These are phyloP conservation scores for Amphipoea oculea DNA, from an alignment of 2,888 invertebrate genomes.

Conservation along the genomic window DNA sequence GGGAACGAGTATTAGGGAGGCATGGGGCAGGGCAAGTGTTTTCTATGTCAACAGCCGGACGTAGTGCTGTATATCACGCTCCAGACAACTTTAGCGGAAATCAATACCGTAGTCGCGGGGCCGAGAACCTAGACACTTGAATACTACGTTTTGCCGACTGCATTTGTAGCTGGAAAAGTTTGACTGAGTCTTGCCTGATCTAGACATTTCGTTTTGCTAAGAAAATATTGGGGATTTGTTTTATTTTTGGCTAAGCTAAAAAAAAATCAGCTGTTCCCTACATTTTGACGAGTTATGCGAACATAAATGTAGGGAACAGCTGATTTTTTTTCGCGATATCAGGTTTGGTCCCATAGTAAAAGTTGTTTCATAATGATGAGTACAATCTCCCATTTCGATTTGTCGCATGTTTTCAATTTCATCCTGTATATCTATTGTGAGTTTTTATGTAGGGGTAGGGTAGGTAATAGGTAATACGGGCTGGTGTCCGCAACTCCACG, in stretches of 20 bases:
- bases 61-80: slow-evolving; percentile 41
- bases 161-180: slow-evolving; percentile 6
- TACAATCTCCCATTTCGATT: too few species aligned
- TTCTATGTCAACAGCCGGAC: slow-evolving; percentile 55
- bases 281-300: too few species aligned
- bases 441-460: background rate
- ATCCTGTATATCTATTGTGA: background rate
- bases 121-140: slow-evolving; percentile 26
- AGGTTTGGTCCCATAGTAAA: too few species aligned
- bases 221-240: background rate
- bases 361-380: too few species aligned
- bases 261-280: too few species aligned
- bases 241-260: background rate
- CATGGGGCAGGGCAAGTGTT: slow-evolving; percentile 42
- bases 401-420: too few species aligned
- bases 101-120: slow-evolving; percentile 55
- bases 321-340: too few species aligned
- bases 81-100: slow-evolving; percentile 65
- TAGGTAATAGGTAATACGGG: too few species aligned
- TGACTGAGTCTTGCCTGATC: background rate
- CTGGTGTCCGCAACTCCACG: too few species aligned
- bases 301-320: too few species aligned
- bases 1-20: slow-evolving; percentile 26
- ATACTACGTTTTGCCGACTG: slow-evolving; percentile 16
- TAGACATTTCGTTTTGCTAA: background rate